Evolutionary conservation across 2,113 vertebrate species (phyloP).

Genomic region (Peromyscus maniculatus): DNA sequence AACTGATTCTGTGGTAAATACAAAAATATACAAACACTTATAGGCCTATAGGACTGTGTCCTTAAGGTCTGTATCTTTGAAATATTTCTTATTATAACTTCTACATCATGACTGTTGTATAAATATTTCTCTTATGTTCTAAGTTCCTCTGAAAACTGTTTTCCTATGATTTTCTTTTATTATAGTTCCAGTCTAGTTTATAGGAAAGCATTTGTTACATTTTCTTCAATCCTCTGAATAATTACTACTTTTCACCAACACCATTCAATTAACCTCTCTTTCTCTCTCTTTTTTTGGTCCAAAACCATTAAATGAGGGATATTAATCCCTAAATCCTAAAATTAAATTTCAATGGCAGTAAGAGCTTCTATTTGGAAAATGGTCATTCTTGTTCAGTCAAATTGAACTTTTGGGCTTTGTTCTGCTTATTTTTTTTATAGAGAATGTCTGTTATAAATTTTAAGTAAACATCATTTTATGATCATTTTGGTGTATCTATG

Average conservation of each 20-base stretch:
- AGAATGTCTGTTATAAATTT: background rate
- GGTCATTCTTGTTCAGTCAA: background rate
- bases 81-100: background rate
- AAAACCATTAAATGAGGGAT: background rate
- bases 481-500: background rate
- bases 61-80: slow-evolving; percentile 6
- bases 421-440: background rate
- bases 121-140: background rate
- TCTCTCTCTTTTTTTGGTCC: background rate
- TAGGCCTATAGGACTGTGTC: background rate
- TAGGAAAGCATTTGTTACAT: background rate
- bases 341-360: background rate
- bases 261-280: background rate
- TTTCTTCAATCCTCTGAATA: background rate
- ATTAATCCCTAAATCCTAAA: slow-evolving; percentile 5
- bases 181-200: background rate
- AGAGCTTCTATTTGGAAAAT: slow-evolving; percentile 5
- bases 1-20: background rate
- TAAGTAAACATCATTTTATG: background rate
- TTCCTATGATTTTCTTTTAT: background rate
- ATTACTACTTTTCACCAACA: background rate
- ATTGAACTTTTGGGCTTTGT: background rate
- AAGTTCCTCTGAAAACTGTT: slow-evolving; percentile 1
- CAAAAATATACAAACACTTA: background rate
- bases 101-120: background rate